Base-by-base conservation (phyloP, 2,888 invertebrate species). In the Limenitis camilla region DNA sequence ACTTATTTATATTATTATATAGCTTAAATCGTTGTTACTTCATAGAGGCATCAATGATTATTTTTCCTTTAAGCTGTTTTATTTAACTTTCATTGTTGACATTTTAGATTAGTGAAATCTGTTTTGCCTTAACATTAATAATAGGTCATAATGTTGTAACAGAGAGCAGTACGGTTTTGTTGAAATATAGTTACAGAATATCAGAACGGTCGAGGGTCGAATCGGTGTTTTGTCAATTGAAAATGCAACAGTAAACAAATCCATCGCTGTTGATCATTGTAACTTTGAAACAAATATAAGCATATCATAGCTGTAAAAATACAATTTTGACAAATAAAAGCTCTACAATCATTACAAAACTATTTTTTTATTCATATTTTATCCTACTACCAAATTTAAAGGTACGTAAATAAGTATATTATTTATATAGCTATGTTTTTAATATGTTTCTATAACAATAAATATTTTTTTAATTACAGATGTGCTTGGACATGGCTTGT, bases 221-320 rank as follows among this genome's bases (percentile, higher is more conserved):
- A 69, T 71, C 70, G 74, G 74, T 81, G 78, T 78, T 81, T 82
- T 76, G 86, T 86, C 85, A 85, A 86, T 84, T 85, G 56, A 56
- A 52, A 61, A 77, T 76, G 68, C 75, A 81, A 76, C 78, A 81
- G 79, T 75, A 74, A 69, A 74, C 72, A 81, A 70, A 74, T 64
- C 79, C 84, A 84, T 85, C 83, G 84, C 88, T 88, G 89, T 89
- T 88, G 88, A 88, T 88, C 84, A 83, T 88, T 88, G 83, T 87
- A 88, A 88, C 87, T 78, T 91, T 89, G 90, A 90, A 90, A 91
- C 91, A 90, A 91, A 92, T 91, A 90, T 92, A 93, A 94, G 94
- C 94, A 94, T 94, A 94, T 94, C 94, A 94, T 94, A 94, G 94
- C 92, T 94, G 93, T 94, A 94, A 93, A 92, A 91, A 90, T 90